Base-by-base conservation (phyloP, 2,113 vertebrate genomes). In the Limnothrissa miodon region DNA sequence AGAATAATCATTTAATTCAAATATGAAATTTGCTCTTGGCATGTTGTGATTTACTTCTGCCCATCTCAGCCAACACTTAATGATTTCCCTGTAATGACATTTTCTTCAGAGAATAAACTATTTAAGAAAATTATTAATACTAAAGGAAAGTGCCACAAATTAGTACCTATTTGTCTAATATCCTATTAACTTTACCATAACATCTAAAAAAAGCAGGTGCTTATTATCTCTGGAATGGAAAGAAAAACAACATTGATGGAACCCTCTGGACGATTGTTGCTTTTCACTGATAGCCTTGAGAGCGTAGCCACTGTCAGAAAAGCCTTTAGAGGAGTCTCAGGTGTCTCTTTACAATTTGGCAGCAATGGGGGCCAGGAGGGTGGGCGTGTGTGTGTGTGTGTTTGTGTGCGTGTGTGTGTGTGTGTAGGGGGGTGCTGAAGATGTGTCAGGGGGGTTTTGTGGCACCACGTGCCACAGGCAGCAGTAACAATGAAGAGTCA, bases 391-490 rank as follows among this genome's bases (percentile, higher is more conserved):
- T 17, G 29, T 74, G 66, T 74, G 66, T 36, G 66, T 74, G 66
- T 70, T 62, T 83, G 44, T 80, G 80, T 83, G 36, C 80, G 42
- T 39, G 53, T 56, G 53, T 56, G 53, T 56, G 53, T 56, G 53
- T 56, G 53, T 56, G 53, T 25, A n/a, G 56, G 23, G 23, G 5
- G 23, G 56, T 9, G n/a, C 21, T 56, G 53, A 25, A 1, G 6
- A n/a, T n/a, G n/a, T n/a, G n/a, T n/a, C n/a, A n/a, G 13, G 33
- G 9, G 66, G 25, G 66, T 74, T 74, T 33, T 74, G 66, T 15
- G 33, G 13, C 25, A 36, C 66, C 66, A 74, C 33, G 66, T 74
- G 66, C 66, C 66, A 74, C 66, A 74, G 66, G 4, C 66, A 74
- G 66, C 13, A 33, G 33, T 36, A 33, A 74, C 66, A 74, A 74